Conservation (phyloP, 2,113 vertebrate species). For the Syrmaticus mikado region DNA sequence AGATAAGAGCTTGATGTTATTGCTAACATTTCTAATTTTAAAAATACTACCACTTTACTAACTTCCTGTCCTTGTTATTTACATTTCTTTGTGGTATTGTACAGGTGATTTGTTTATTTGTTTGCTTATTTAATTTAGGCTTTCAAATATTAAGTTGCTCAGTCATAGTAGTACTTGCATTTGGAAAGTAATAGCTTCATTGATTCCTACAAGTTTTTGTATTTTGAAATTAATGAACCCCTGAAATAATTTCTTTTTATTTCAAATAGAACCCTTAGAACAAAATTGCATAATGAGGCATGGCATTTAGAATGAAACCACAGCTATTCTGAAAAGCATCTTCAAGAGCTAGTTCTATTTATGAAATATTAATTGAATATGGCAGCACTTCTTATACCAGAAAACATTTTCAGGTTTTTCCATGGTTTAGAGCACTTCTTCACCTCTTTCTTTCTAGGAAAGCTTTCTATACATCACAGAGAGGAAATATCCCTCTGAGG, state of each 20-base stretch:
- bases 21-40: background rate
- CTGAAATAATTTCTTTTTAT: background rate
- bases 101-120: background rate
- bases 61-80: background rate
- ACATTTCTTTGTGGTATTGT: background rate
- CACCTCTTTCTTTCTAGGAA: conserved; percentile 43
- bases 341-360: background rate
- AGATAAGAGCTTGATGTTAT: background rate
- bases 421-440: background rate
- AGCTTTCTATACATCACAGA: conserved; percentile 2
- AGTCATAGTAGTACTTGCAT: background rate
- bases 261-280: background rate
- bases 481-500: conserved; percentile 7
- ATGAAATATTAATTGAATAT: background rate
- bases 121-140: background rate
- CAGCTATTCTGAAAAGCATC: background rate
- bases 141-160: background rate
- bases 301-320: background rate
- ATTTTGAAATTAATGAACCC: background rate
- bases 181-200: background rate
- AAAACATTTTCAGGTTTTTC: conserved; percentile 19
- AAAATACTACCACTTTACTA: background rate
- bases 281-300: background rate
- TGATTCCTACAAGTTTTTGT: background rate
- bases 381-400: background rate